phyloP scores from a whole-genome alignment of 2,888 invertebrate genomes.

The Melinaea menophilus region DNA sequence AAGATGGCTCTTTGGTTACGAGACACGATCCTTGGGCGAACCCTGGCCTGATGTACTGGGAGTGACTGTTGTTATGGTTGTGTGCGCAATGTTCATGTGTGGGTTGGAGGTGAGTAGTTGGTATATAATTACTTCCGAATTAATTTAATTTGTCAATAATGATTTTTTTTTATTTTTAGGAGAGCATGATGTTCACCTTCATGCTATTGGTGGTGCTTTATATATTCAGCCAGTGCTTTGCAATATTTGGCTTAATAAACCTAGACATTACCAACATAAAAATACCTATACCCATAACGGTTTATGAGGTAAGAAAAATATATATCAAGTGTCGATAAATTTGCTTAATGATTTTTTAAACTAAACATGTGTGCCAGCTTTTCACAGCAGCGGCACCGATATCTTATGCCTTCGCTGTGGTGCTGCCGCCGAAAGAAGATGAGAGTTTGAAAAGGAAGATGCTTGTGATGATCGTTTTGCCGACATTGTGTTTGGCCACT shows the following conservation, averaged over 20 bases:
- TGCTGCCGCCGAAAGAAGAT: constrained; percentile 53
- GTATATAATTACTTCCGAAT: not conserved
- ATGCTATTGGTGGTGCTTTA: constrained; percentile 63
- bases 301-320: constrained; percentile 58
- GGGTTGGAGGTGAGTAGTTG: constrained; percentile 74
- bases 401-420: constrained; percentile 64
- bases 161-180: constrained; percentile 49
- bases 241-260: constrained; percentile 69
- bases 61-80: constrained; percentile 78
- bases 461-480: constrained; percentile 58
- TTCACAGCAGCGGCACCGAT: constrained; percentile 71
- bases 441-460: constrained; percentile 56
- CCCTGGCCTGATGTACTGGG: constrained; percentile 82
- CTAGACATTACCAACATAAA: constrained; percentile 68
- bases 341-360: not conserved
- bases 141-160: too few relatives aligned
- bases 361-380: constrained; percentile 45
- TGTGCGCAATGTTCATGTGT: constrained; percentile 80
- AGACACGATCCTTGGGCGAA: constrained; percentile 77
- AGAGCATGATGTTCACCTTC: constrained; percentile 72
- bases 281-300: constrained; percentile 66
- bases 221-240: constrained; percentile 70
- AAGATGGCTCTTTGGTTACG: constrained; percentile 78
- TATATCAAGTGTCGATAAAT: not conserved
- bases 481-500: constrained; percentile 56